Conservation (phyloP, 2,888 invertebrate genomes). For the Pollenia amentaria region DNA sequence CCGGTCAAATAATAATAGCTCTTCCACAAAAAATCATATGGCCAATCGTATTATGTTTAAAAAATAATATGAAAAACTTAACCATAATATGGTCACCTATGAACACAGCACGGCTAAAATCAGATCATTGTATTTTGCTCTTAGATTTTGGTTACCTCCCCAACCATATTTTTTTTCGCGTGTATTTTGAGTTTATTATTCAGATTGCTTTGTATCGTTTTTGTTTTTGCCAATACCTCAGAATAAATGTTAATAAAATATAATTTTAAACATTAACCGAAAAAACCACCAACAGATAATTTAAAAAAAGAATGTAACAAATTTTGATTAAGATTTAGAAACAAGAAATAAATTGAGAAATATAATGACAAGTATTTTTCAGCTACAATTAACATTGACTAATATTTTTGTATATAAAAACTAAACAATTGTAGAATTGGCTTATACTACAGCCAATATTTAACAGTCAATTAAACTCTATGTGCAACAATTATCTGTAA, state of each 20-base stretch:
- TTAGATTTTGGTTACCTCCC: no score
- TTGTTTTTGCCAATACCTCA: conserved; percentile 15
- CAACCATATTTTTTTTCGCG: no score
- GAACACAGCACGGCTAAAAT: no score
- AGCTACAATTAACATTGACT: conserved; percentile 41
- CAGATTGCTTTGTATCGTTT: neutral
- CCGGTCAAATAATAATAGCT: no score
- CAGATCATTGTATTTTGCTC: no score
- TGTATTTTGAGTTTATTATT: conserved; percentile 27
- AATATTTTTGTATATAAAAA: neutral
- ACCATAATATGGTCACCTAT: no score
- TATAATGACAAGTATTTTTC: conserved; percentile 33
- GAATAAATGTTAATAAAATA: conserved; percentile 21
- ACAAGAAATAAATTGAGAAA: conserved; percentile 7
- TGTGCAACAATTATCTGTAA: conserved; percentile 61
- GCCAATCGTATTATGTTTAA: no score
- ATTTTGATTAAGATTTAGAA: conserved; percentile 10
- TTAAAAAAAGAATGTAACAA: conserved; percentile 12
- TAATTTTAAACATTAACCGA: neutral
- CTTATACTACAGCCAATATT: conserved; percentile 50
- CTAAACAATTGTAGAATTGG: conserved; percentile 15
- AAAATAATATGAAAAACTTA: no score
- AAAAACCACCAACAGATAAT: conserved; percentile 3
- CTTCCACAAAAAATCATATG: no score
- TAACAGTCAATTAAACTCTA: conserved; percentile 57